phyloP scores from a whole-genome alignment of 1,140 invertebrate genomes.

The Bilobella aurantiaca region DNA sequence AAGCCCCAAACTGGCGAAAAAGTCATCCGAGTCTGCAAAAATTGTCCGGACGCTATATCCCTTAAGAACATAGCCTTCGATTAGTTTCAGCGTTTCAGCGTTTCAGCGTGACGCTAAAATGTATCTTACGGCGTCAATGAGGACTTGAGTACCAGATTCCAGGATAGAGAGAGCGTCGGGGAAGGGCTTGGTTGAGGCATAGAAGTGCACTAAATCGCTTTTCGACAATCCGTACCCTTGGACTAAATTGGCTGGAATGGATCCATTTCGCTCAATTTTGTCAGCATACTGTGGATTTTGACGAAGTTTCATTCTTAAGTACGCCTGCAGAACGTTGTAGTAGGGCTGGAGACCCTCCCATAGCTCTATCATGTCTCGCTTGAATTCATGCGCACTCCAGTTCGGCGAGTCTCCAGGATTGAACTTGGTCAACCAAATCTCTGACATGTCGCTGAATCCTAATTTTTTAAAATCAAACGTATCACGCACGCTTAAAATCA shows the following conservation, averaged over 20 bases:
- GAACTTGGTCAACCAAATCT: slow-evolving; percentile 9
- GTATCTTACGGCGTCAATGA: slow-evolving; percentile 1
- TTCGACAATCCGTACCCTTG: slow-evolving; percentile 12
- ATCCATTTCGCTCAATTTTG: background rate
- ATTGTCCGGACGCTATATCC: slow-evolving; percentile 12
- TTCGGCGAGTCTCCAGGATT: background rate
- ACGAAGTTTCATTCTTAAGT: slow-evolving; percentile 62
- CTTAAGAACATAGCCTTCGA: slow-evolving; percentile 6
- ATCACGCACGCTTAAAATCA: too few species aligned
- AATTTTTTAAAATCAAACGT: too few species aligned
- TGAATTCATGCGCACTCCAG: slow-evolving; percentile 43
- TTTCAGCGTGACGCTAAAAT: background rate
- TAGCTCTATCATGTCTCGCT: slow-evolving; percentile 51
- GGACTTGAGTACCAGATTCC: slow-evolving; percentile 11
- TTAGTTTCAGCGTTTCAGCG: too few species aligned
- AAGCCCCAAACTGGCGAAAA: slow-evolving; percentile 17
- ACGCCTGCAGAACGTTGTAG: slow-evolving; percentile 75
- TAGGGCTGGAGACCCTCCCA: slow-evolving; percentile 66
- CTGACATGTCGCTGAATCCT: slow-evolving; percentile 20
- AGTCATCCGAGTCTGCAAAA: slow-evolving; percentile 15
- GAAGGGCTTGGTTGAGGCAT: slow-evolving; percentile 7
- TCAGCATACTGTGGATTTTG: slow-evolving; percentile 40
- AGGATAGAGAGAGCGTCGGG: slow-evolving; percentile 11
- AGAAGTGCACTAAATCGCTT: slow-evolving; percentile 14
- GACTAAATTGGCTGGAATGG: slow-evolving; percentile 20